A percentile compares a stretch with the other conserved stretches of the same genome.
These are phyloP conservation scores for Agrypnia vestita DNA, from an alignment of 1,140 invertebrate genomes.

Conservation along the genomic window DNA sequence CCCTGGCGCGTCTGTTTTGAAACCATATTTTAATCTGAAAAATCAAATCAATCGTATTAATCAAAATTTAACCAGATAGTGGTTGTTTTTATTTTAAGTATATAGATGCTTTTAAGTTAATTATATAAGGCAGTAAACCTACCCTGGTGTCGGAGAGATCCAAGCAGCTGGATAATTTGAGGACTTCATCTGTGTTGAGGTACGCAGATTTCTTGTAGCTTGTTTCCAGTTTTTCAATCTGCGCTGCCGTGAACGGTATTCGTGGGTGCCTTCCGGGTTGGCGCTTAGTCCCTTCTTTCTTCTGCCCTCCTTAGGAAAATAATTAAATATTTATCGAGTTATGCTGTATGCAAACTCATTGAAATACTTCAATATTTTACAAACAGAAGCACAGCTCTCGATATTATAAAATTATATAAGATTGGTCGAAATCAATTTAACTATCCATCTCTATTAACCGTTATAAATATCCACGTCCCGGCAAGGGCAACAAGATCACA, in stretches of 20 bases:
- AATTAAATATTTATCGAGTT: constrained; percentile 24
- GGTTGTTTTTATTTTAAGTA: background rate
- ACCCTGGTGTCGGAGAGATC: constrained; percentile 66
- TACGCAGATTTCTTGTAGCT: constrained; percentile 67
- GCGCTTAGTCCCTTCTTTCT: constrained; percentile 65
- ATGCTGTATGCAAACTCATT: too few species aligned
- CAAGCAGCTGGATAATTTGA: constrained; percentile 62
- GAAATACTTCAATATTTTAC: too few species aligned
- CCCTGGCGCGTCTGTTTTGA: constrained; percentile 58
- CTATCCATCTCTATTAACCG: too few species aligned
- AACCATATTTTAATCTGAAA: constrained; percentile 61
- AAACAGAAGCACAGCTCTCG: too few species aligned
- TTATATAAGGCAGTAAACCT: background rate
- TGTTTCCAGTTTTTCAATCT: constrained; percentile 65
- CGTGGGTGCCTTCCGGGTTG: constrained; percentile 68
- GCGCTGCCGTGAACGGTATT: constrained; percentile 66
- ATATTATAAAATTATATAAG: too few species aligned
- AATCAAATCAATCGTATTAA: constrained; percentile 12
- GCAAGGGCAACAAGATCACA: too few species aligned
- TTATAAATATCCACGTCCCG: too few species aligned
- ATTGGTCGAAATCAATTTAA: too few species aligned
- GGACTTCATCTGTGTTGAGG: constrained; percentile 67
- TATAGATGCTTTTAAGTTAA: background rate
- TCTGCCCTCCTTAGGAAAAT: constrained; percentile 62
- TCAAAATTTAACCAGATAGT: constrained; percentile 15